A percentile compares a stretch with the other conserved stretches of the same genome.
Conservation (phyloP, 2,888 invertebrate species). For the Leucophenga maculata region DNA sequence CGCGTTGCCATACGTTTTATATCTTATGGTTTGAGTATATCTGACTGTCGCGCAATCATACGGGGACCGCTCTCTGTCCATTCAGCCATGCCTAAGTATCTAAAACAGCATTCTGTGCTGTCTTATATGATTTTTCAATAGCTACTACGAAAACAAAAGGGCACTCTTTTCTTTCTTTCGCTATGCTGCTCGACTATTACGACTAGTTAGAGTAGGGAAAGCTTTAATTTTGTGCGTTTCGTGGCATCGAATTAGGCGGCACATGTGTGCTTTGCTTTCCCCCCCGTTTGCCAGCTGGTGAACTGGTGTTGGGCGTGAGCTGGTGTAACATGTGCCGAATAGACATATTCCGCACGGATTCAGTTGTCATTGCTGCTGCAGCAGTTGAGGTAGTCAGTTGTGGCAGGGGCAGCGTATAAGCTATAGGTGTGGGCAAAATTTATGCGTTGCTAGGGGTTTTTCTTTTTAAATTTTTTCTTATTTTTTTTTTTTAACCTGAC, state of each 20-base stretch:
- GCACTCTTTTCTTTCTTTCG: constrained; percentile 9
- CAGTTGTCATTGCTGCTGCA: constrained; percentile 48
- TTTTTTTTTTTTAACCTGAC: constrained; percentile 39
- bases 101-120: constrained; percentile 30
- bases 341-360: constrained; percentile 20
- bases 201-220: constrained; percentile 4
- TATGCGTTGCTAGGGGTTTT: constrained; percentile 39
- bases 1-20: constrained; percentile 43
- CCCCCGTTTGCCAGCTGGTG: too few relatives aligned
- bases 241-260: constrained; percentile 55
- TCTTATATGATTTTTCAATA: constrained; percentile 52
- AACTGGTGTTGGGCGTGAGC: neutral
- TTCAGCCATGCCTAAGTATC: neutral
- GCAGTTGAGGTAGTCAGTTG: constrained; percentile 15
- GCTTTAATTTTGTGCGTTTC: constrained; percentile 53
- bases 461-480: neutral
- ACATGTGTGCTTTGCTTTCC: neutral
- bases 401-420: neutral
- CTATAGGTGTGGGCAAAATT: constrained; percentile 43
- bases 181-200: neutral
- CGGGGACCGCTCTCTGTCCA: too few relatives aligned
- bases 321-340: neutral
- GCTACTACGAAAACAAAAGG: constrained; percentile 28
- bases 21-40: neutral
- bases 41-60: neutral